Conservation (phyloP, 2,888 invertebrate species). For the Antheraea assamensis region DNA sequence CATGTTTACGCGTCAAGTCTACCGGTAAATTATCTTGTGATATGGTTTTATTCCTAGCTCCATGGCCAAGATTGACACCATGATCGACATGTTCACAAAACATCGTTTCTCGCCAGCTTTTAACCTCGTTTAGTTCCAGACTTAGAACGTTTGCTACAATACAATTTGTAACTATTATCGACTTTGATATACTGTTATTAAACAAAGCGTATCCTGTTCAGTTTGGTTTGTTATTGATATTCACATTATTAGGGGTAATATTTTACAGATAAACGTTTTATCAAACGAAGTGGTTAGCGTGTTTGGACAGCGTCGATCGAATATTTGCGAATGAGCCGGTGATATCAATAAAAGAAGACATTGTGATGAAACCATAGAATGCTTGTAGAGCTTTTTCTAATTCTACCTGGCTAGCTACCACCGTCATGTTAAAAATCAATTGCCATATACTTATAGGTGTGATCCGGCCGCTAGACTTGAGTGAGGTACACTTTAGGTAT, state of each 20-base stretch:
- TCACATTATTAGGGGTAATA: neutral
- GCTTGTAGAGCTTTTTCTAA: no score
- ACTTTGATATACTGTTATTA: conserved; percentile 47
- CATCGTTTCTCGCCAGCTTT: conserved; percentile 65
- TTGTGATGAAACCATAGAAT: no score
- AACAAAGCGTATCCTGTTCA: conserved; percentile 20
- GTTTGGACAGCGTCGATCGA: no score
- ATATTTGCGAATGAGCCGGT: no score
- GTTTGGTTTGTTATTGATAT: conserved; percentile 12
- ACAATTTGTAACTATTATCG: conserved; percentile 49
- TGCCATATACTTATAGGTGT: no score
- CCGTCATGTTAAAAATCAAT: no score
- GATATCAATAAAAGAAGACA: no score
- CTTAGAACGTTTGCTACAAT: conserved; percentile 60
- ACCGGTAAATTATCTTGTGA: neutral
- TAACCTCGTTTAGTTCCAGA: conserved; percentile 66
- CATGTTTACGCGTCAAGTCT: neutral
- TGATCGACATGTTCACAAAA: conserved; percentile 71
- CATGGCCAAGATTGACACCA: conserved; percentile 46
- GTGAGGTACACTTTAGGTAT: no score
- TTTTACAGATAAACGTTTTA: neutral
- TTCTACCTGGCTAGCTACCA: no score
- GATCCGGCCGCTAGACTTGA: no score
- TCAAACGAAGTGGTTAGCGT: neutral
- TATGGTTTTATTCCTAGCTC: conserved; percentile 33